Percentiles rank a stretch among this genome's conserved stretches.
Conservation (phyloP, 2,113 vertebrate species). For the Todiramphus saurophagus region DNA sequence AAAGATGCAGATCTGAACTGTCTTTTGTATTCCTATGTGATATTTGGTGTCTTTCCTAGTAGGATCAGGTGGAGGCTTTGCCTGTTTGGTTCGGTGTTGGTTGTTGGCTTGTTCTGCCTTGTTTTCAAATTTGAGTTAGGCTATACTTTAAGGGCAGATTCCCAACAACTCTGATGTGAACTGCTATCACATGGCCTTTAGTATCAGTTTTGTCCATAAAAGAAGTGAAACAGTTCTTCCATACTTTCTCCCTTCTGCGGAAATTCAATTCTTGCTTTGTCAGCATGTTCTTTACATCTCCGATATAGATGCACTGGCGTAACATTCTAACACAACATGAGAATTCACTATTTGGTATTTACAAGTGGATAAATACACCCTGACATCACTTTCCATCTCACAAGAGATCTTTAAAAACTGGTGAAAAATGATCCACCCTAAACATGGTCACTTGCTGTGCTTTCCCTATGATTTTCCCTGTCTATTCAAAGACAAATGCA, state of each 20-base stretch:
- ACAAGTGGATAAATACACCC: not conserved
- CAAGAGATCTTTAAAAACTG: not conserved
- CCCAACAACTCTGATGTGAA: not conserved
- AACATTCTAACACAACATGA: not conserved
- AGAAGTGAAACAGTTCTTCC: not conserved
- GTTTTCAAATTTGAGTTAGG: not conserved
- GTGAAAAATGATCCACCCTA: not conserved
- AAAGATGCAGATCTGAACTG: not conserved
- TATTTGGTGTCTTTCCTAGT: not conserved
- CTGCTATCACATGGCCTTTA: not conserved
- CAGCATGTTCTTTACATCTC: not conserved
- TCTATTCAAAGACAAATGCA: not conserved
- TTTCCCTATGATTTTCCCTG: not conserved
- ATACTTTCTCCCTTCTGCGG: not conserved
- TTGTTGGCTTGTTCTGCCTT: not conserved
- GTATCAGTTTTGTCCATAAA: not conserved
- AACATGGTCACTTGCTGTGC: not conserved
- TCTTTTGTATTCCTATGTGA: not conserved
- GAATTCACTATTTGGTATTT: not conserved
- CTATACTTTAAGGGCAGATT: not conserved
- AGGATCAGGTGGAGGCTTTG: not conserved
- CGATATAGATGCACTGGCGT: not conserved
- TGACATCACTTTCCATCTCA: not conserved
- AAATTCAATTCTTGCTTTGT: not conserved
- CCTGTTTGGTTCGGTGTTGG: not conserved